A percentile compares a stretch with the other conserved stretches of the same genome.
phyloP scores from a whole-genome alignment of 2,113 vertebrate species.

The Abramis brama region DNA sequence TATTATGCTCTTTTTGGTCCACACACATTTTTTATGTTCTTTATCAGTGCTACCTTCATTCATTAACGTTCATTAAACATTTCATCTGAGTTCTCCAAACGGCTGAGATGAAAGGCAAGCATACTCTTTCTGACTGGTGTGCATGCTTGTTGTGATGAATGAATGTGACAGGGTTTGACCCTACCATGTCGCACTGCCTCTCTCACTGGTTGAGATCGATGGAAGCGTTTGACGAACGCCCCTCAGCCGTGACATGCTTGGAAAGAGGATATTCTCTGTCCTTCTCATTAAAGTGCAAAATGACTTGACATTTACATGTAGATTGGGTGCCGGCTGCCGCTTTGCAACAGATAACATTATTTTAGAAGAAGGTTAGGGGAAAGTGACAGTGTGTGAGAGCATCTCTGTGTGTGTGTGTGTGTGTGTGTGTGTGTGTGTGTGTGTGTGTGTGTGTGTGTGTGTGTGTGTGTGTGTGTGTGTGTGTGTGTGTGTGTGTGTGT shows the following conservation, averaged over 20 bases:
- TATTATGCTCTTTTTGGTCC: not conserved
- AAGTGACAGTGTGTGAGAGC: conserved; percentile 34
- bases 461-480: too few relatives aligned
- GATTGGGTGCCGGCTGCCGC: conserved; percentile 38
- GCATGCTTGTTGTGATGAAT: conserved; percentile 24
- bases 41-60: not conserved
- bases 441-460: not conserved
- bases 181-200: not conserved
- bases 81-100: conserved; percentile 7
- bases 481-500: too few relatives aligned
- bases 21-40: not conserved
- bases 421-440: not conserved
- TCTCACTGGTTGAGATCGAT: conserved; percentile 18
- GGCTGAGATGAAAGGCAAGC: not conserved
- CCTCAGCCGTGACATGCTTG: conserved; percentile 42
- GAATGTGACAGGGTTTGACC: conserved; percentile 22
- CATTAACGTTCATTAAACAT: not conserved
- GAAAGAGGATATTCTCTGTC: conserved; percentile 44
- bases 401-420: not conserved
- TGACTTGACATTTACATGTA: conserved; percentile 50
- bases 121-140: not conserved
- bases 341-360: conserved; percentile 43
- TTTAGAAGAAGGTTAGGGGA: conserved; percentile 27
- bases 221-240: conserved; percentile 15
- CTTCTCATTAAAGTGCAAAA: conserved; percentile 49